Evolutionary conservation across 2,888 invertebrate species (phyloP), one percentile per base, ranked within the genome.

Genomic region (Drosophila mimica): DNA sequence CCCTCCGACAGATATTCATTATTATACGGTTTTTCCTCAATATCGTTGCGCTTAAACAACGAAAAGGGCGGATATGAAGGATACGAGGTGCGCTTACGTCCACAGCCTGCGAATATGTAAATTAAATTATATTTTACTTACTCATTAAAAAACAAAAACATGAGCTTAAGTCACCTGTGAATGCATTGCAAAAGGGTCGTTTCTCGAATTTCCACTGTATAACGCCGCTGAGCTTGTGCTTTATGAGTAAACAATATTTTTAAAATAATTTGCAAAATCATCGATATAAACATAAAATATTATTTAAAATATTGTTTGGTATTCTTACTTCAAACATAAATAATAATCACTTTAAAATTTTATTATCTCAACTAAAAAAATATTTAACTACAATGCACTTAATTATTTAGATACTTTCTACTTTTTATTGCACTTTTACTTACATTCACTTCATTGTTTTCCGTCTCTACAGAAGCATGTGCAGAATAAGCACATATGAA

Each of bases 151-250:
- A 11, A 0, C 11, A 36, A 40, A 9, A 2, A 38, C 0, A n/a
- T n/a, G 30, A 17, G 9, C 13, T 11, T 49, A 11, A 49, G 20
- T 81, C 76, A 97, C 97, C 97, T 83, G 97, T 97, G 84, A 97
- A 97, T 0, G 97, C 97, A 89, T 97, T 97, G 93, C 97, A 97
- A 92, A 97, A 97, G 0, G 97, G 97, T 89, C 97, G 94, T 88
- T 97, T 97, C 88, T 95, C 92, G 53, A 95, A 33, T 95, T 95
- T 70, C 95, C 94, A 92, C 28, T 91, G 91, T 52, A 92, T 91
- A 31, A 92, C 82, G 28, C 91, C 92, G 59, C 90, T 91, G 30
- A 92, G 75, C 57, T 92, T 92, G 70, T 92, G 92, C 92, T 92
- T 58, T 33, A 25, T 28, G 8, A 15, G 0, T 17, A 51, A 54